These are phyloP conservation scores for Malurus alboscapulatus DNA, from an alignment of 2,113 vertebrate genomes.

Conservation along the genomic window DNA sequence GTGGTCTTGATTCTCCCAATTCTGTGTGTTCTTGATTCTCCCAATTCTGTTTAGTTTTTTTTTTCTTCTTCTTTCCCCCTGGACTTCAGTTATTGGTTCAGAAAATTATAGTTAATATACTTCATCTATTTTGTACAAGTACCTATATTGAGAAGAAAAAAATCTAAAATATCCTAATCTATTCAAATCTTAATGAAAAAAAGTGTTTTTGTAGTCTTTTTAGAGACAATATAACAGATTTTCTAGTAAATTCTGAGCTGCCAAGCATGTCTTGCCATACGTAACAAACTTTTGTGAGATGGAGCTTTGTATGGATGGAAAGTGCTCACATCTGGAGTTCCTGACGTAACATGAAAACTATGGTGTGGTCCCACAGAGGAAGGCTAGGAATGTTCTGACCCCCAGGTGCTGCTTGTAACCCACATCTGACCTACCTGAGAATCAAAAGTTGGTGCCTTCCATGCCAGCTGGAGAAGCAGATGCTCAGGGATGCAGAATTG, in stretches of 20 bases:
- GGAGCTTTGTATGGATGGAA: background rate
- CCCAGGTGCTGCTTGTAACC: background rate
- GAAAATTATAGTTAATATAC: background rate
- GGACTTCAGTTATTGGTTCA: background rate
- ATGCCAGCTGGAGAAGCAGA: background rate
- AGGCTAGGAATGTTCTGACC: background rate
- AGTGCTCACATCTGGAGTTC: background rate
- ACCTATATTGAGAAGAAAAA: background rate
- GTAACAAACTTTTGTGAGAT: background rate
- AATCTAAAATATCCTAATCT: background rate
- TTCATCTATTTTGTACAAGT: background rate
- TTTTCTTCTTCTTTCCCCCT: background rate
- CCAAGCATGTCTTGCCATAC: background rate
- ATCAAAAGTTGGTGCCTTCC: background rate
- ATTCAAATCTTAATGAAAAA: background rate
- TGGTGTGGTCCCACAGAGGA: background rate
- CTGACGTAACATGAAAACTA: background rate
- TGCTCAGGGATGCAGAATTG: background rate
- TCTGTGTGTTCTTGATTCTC: background rate
- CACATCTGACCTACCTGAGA: fast-evolving
- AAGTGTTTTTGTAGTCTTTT: background rate
- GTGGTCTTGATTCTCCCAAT: background rate
- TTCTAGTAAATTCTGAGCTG: background rate
- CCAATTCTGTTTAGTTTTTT: background rate
- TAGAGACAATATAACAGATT: background rate